Percentiles rank a stretch among this genome's conserved stretches.
Conservation (phyloP, 2,797 vertebrate genomes). For the Varecia variegata region DNA sequence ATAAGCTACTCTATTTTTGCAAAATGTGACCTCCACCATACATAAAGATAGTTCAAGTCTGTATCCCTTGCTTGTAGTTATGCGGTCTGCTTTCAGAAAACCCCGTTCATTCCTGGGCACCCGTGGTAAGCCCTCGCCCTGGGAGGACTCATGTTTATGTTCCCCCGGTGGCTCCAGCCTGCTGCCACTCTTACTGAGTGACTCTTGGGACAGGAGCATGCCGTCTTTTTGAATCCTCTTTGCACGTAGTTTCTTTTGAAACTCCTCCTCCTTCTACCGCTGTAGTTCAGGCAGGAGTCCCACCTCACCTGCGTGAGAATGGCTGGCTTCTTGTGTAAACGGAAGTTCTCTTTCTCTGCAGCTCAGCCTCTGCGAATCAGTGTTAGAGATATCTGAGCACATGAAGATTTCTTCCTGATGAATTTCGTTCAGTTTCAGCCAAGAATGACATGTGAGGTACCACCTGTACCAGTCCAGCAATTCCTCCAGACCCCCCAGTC, state of each 20-base stretch:
- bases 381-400: not conserved
- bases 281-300: not conserved
- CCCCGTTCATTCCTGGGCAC: not conserved
- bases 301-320: not conserved
- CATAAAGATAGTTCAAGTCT: not conserved
- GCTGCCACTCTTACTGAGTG: not conserved
- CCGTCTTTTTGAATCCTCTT: not conserved
- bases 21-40: constrained; percentile 10
- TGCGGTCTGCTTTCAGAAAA: not conserved
- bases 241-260: not conserved
- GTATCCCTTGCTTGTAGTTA: not conserved
- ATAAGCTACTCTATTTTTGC: not conserved
- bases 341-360: not conserved
- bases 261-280: not conserved
- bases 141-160: not conserved
- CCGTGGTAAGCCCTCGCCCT: not conserved
- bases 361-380: not conserved
- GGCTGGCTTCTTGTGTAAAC: not conserved
- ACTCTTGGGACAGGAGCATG: not conserved
- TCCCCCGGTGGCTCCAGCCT: not conserved
- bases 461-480: not conserved
- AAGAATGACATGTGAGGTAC: not conserved
- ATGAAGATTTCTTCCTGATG: not conserved
- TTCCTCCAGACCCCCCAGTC: not conserved
- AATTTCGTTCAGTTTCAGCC: not conserved